These are phyloP conservation scores for Pachyrhynchus sulphureomaculatus DNA, from an alignment of 1,140 invertebrate genomes.

Conservation along the genomic window DNA sequence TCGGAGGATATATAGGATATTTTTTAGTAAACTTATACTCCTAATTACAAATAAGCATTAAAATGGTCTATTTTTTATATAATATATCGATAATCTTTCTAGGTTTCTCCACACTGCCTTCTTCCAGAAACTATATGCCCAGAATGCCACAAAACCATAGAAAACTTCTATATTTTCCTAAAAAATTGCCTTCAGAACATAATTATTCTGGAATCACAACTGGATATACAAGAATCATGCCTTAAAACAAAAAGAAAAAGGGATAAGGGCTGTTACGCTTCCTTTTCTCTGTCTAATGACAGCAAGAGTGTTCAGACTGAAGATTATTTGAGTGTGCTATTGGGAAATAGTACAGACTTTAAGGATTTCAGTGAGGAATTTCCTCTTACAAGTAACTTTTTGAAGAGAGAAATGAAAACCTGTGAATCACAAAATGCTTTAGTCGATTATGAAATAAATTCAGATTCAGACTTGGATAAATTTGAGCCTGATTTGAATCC, in stretches of 20 bases:
- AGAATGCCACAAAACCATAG: conserved; percentile 42
- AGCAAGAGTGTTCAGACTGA: conserved; percentile 42
- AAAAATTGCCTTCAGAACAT: conserved; percentile 48
- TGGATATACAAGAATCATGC: conserved; percentile 43
- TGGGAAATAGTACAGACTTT: conserved; percentile 28
- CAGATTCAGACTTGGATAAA: conserved; percentile 28
- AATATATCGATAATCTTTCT: conserved; percentile 10
- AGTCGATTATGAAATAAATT: conserved; percentile 40
- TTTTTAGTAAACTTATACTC: not conserved
- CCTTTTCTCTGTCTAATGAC: conserved; percentile 18
- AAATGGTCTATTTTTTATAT: not conserved
- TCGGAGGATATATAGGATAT: too few relatives aligned
- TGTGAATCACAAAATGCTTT: conserved; percentile 11
- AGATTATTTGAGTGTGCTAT: conserved; percentile 35
- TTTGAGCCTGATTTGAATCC: conserved; percentile 17
- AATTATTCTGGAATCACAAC: conserved; percentile 47
- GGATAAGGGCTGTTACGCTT: conserved; percentile 38
- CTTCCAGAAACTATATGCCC: conserved; percentile 48
- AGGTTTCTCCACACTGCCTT: conserved; percentile 44
- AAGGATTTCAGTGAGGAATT: conserved; percentile 3
- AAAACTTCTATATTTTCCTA: conserved; percentile 46
- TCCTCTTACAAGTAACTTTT: conserved; percentile 19
- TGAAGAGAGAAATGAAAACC: not conserved
- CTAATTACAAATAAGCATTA: not conserved
- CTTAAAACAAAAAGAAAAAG: conserved; percentile 43